Conservation (phyloP, 2,113 vertebrate species). For the Herpetotheres cachinnans region DNA sequence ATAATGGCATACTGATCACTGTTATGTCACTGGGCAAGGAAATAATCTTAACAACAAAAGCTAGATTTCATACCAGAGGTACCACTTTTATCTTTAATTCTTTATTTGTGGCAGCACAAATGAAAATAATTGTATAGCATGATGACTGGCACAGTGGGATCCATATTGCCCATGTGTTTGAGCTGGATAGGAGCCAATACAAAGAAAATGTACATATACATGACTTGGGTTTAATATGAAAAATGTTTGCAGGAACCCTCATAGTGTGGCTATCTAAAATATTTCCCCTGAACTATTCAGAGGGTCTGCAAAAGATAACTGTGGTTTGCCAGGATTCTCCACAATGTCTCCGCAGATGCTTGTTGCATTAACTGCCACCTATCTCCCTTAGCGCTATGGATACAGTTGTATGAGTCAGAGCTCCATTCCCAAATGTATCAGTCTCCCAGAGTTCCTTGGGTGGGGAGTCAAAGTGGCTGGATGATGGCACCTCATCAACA, state of each 20-base stretch:
- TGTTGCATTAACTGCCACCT: not conserved
- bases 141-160: not conserved
- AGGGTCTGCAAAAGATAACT: not conserved
- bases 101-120: constrained; percentile 18
- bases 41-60: constrained; percentile 40
- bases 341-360: not conserved
- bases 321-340: not conserved
- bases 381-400: not conserved
- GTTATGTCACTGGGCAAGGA: constrained; percentile 21
- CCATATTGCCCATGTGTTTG: not conserved
- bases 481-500: not conserved
- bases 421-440: not conserved
- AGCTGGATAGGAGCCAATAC: not conserved
- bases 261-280: not conserved
- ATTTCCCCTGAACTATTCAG: not conserved
- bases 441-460: not conserved
- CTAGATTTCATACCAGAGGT: constrained; percentile 28
- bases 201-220: not conserved
- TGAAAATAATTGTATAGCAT: not conserved
- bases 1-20: constrained; percentile 6
- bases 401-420: not conserved
- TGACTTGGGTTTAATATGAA: not conserved
- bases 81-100: not conserved
- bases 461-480: not conserved
- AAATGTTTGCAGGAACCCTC: not conserved